Evolutionary conservation across 1,140 invertebrate species (phyloP), one percentile per base, ranked within the genome.

Genomic region (Ceratitis capitata): DNA sequence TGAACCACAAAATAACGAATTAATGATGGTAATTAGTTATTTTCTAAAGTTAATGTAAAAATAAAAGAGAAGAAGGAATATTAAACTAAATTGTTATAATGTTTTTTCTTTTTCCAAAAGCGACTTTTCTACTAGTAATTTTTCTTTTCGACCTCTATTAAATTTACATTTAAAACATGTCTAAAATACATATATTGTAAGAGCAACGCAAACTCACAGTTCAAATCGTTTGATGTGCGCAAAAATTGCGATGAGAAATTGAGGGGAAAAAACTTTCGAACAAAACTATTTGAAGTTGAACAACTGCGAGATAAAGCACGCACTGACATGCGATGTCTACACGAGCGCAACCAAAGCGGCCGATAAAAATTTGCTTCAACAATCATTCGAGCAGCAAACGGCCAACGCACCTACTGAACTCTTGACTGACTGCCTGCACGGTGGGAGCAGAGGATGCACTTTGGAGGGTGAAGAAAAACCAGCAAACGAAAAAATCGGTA

Each of bases 261-360:
- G 69, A 19, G 69, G 39, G 2, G n/a, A 45, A 45, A 45, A 26
- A 35, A 45, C 32, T 32, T 78, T 32, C 7, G 10, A 16, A 7
- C n/a, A 16, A 78, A 78, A 78, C 69, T 83, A 82, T 47, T 29
- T 82, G 23, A 53, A 83, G 82, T 53, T 83, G 49, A 83, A 78
- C 69, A 78, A 83, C 16, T 83, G 32, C 47, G 7, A 83, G 82
- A 83, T 83, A 83, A 83, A 53, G 49, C 82, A 83, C 82, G 82
- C 39, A 83, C 45, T 83, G 82, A 83, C 82, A 83, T 51, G 45
- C 26, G 32, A 83, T 83, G 82, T 83, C 82, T 83, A 83, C 82
- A 83, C 82, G 82, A 45, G 49, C n/a, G 7, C 69, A 78, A 78
- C 16, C 19, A 42, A 78, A 78, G 69, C 69, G 69, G 19, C 82